A percentile compares a stretch with the other conserved stretches of the same genome.
phyloP scores from a whole-genome alignment of 2,888 invertebrate species.

The Congeria kusceri region DNA sequence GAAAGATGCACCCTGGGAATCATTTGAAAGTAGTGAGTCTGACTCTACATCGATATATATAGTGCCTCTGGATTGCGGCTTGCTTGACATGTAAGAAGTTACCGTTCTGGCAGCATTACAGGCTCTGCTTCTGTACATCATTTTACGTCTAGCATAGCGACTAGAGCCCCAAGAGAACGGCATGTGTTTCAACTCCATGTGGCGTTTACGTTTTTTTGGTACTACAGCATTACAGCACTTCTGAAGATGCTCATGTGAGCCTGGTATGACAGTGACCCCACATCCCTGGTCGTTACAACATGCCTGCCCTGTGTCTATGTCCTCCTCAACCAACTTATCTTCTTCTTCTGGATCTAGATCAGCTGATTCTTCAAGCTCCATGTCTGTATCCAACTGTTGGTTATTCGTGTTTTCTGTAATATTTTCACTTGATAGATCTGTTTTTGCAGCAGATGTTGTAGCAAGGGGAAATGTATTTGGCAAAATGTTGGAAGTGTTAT shows the following conservation, averaged over 20 bases:
- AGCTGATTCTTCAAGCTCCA: neutral
- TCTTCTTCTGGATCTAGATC: neutral
- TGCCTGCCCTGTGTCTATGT: slow-evolving; percentile 2
- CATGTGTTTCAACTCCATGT: slow-evolving; percentile 77
- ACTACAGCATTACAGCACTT: slow-evolving; percentile 82
- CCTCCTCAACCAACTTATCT: slow-evolving; percentile 5
- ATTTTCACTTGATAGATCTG: too few species aligned
- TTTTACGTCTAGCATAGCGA: slow-evolving; percentile 55
- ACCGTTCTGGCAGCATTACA: slow-evolving; percentile 24
- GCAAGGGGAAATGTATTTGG: too few species aligned
- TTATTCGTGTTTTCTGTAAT: too few species aligned
- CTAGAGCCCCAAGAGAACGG: slow-evolving; percentile 61
- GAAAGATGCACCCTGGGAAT: slow-evolving; percentile 18
- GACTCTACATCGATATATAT: slow-evolving; percentile 77
- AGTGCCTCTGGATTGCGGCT: slow-evolving; percentile 33
- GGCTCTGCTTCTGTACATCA: slow-evolving; percentile 34
- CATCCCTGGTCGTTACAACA: slow-evolving; percentile 77
- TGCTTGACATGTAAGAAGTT: neutral
- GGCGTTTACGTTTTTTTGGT: slow-evolving; percentile 82
- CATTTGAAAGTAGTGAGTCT: slow-evolving; percentile 28
- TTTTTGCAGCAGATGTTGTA: too few species aligned
- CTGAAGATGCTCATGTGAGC: slow-evolving; percentile 72
- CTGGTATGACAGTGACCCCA: slow-evolving; percentile 77
- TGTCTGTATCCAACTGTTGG: neutral
- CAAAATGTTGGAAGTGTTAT: too few species aligned